These are phyloP conservation scores for Geophilus truncorum DNA, from an alignment of 2,888 invertebrate species.

Conservation along the genomic window DNA sequence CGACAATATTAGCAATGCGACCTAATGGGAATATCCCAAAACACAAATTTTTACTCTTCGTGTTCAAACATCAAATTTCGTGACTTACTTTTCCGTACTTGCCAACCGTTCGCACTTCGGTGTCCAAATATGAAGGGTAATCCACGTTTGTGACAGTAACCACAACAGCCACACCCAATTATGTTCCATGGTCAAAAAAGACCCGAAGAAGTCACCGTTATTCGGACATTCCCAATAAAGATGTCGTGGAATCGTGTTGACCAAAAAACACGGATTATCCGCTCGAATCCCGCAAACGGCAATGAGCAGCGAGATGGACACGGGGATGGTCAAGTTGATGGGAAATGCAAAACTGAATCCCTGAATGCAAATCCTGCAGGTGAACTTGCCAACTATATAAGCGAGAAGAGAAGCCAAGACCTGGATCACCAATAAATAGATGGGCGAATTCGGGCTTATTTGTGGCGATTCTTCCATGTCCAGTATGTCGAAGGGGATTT, in stretches of 20 bases:
- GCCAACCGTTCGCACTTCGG: slow-evolving; percentile 96
- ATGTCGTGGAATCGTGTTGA: slow-evolving; percentile 77
- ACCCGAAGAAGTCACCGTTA: slow-evolving; percentile 70
- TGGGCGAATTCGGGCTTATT: background rate
- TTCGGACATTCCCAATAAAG: slow-evolving; percentile 83
- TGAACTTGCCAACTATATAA: slow-evolving; percentile 89
- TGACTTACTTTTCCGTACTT: slow-evolving; percentile 73
- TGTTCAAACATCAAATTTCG: slow-evolving; percentile 22
- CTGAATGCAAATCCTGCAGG: slow-evolving; percentile 94
- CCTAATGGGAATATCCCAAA: background rate
- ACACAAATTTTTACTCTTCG: background rate
- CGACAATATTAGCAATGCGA: background rate
- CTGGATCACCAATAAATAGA: slow-evolving; percentile 55
- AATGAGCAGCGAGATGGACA: slow-evolving; percentile 79
- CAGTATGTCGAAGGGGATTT: background rate
- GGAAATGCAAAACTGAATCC: slow-evolving; percentile 96
- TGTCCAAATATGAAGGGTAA: slow-evolving; percentile 94
- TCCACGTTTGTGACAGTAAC: slow-evolving; percentile 93
- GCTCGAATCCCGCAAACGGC: slow-evolving; percentile 81
- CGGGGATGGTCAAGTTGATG: slow-evolving; percentile 84
- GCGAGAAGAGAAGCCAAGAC: slow-evolving; percentile 77
- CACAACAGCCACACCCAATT: slow-evolving; percentile 91
- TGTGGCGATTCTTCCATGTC: background rate
- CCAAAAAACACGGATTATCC: slow-evolving; percentile 82
- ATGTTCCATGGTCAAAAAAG: slow-evolving; percentile 78